Evolutionary conservation across 2,113 vertebrate genomes (phyloP).

Genomic region (Saguinus imperator): DNA sequence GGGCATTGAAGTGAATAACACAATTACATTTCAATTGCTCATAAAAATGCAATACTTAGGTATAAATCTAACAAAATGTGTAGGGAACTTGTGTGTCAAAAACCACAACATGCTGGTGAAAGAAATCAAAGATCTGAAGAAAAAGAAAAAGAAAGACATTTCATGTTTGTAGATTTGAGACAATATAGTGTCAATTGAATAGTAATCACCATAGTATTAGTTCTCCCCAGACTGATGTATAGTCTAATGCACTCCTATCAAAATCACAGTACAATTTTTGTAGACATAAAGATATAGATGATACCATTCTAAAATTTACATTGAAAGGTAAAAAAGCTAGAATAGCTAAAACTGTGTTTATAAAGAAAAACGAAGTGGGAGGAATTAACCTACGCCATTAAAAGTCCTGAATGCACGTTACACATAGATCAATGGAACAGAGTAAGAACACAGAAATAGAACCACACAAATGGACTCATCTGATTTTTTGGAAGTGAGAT

Average conservation of each 20-base stretch:
- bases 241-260: background rate
- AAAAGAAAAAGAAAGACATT: background rate
- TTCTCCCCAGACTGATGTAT: background rate
- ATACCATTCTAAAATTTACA: background rate
- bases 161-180: background rate
- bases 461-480: background rate
- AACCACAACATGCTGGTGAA: background rate
- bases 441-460: background rate
- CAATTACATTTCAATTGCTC: background rate
- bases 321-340: background rate
- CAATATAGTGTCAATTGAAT: background rate
- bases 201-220: too few relatives aligned
- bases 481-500: background rate
- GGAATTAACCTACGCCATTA: too few relatives aligned
- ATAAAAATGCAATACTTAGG: background rate
- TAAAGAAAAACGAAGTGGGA: background rate
- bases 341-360: background rate
- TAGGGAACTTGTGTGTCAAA: background rate
- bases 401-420: background rate
- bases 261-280: background rate
- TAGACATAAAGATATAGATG: background rate
- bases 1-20: background rate
- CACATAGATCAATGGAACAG: background rate
- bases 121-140: background rate
- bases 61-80: background rate